These are phyloP conservation scores for Melipona beecheii DNA, from an alignment of 2,888 invertebrate genomes.

Conservation along the genomic window DNA sequence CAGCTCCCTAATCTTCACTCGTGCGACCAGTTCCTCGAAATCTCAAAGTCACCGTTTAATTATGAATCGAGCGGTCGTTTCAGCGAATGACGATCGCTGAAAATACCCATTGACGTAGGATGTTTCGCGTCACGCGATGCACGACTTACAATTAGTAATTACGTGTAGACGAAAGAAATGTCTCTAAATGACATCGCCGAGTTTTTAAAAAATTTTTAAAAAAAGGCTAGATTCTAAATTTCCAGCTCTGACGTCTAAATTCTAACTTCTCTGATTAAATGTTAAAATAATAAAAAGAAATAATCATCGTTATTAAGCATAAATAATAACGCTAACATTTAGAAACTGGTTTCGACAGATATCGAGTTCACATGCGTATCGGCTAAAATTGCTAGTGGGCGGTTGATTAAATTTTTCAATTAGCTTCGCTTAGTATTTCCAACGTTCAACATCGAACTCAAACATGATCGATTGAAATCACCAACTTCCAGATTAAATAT, in stretches of 20 bases:
- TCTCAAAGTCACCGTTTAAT: conserved; percentile 11
- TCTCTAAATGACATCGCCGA: too few species aligned
- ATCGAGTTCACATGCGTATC: background rate
- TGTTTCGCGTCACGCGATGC: background rate
- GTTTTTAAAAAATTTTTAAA: too few species aligned
- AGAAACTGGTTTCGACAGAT: background rate
- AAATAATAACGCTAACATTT: background rate
- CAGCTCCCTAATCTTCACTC: conserved; percentile 8
- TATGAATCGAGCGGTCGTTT: background rate
- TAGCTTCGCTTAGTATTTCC: background rate
- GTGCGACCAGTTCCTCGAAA: background rate
- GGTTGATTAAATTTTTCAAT: background rate
- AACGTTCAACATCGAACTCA: background rate
- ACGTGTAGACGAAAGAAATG: too few species aligned
- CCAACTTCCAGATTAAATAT: too few species aligned
- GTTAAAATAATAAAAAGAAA: background rate
- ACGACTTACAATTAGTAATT: background rate
- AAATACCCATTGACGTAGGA: background rate
- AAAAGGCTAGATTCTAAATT: background rate
- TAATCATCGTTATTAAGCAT: background rate
- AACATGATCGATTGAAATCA: background rate
- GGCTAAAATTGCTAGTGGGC: background rate
- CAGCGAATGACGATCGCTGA: background rate
- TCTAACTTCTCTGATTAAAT: background rate
- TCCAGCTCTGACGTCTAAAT: background rate